Base-by-base conservation (phyloP, 2,797 vertebrate species). In the Syngnathus acus region DNA sequence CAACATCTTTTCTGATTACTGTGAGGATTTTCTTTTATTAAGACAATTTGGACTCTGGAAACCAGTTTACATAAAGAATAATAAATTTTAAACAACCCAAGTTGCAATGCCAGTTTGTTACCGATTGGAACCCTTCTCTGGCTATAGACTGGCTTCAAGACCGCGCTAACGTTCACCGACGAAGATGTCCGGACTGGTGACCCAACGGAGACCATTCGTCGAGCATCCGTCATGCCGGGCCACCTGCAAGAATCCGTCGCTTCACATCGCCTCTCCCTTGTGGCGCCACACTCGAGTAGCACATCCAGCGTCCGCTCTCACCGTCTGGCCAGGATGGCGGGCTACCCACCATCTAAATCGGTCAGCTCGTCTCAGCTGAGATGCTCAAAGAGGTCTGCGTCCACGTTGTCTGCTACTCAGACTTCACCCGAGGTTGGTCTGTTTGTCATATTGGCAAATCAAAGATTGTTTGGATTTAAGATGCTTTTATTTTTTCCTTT, bases 161-260 rank as follows among this genome's bases (percentile, higher is more conserved):
- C 84, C 0, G 64, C 65, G 0, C 83, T 91, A 6, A 6, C 50
- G 51, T 88, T 94, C 81, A 94, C 95, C 0, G 97, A 99, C 0
- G 95, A 99, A 51, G 95, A 98, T 3, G 74, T 98, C 63, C 94
- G 94, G 54, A 91, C 70, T 0, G 96, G 96, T 0, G 94, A 98
- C 74, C 96, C 97, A 0, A 76, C 78, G 1, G 96, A 96, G 80
- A 97, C 95, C 0, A 89, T 98, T 76, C 90, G 93, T 0, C 88
- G 94, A 1, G 94, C 90, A 11, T 95, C 94, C 64, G 84, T 91
- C 81, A 90, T 93, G 78, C 93, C 95, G 0, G 62, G 86, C 0
- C 95, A 95, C 85, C 87, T 95, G 2, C 72, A 82, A 0, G 89
- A 94, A 42, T 86, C 89, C 2, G 48, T 81, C 0, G 42, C 72